These are phyloP conservation scores for Panurus biarmicus DNA, from an alignment of 2,113 vertebrate species.

Conservation along the genomic window DNA sequence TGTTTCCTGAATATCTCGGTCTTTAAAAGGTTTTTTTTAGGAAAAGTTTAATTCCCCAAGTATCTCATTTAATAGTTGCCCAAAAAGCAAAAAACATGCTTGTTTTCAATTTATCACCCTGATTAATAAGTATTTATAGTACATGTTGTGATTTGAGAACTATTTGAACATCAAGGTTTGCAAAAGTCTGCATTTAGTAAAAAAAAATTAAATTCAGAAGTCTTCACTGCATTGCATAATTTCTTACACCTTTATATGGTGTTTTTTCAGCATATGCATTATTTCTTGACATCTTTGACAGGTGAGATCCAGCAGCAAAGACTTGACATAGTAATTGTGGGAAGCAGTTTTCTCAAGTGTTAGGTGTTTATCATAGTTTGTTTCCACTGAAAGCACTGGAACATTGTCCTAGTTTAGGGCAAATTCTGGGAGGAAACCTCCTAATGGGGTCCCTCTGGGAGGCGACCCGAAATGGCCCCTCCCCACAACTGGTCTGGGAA, in stretches of 20 bases:
- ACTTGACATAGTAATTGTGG: background rate
- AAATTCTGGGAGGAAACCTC: too few species aligned
- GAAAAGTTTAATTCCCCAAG: background rate
- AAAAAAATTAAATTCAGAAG: background rate
- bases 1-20: background rate
- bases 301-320: background rate
- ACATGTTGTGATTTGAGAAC: background rate
- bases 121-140: background rate
- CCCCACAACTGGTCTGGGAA: too few species aligned
- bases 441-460: too few species aligned
- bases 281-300: background rate
- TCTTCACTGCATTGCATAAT: background rate
- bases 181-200: background rate
- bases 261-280: background rate
- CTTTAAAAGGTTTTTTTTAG: background rate
- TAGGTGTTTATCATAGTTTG: background rate
- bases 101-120: background rate
- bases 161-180: background rate
- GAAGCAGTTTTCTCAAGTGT: background rate
- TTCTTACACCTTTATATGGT: background rate
- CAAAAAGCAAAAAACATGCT: background rate
- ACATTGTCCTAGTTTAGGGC: too few species aligned
- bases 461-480: too few species aligned
- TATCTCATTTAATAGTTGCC: background rate
- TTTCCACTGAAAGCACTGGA: background rate